These are phyloP conservation scores for Ectropis crepuscularia DNA, from an alignment of 2,888 invertebrate genomes.

Conservation along the genomic window DNA sequence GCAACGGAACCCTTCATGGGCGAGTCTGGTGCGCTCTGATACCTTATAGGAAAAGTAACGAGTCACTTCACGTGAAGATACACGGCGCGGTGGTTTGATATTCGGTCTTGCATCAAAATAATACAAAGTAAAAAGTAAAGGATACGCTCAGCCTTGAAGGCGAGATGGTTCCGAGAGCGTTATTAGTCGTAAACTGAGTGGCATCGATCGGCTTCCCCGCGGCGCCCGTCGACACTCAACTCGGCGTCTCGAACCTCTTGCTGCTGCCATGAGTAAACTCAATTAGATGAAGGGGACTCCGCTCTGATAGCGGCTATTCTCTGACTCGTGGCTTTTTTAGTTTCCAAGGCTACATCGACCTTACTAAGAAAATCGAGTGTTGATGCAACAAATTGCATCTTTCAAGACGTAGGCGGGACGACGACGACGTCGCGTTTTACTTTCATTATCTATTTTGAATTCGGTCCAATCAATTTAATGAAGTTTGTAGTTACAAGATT, in stretches of 20 bases:
- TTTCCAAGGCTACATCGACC: constrained; percentile 9
- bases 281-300: constrained; percentile 32
- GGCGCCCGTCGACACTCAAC: constrained; percentile 59
- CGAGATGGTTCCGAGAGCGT: constrained; percentile 65
- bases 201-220: constrained; percentile 74
- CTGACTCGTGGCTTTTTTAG: constrained; percentile 2
- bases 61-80: too few species aligned
- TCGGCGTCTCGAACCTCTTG: constrained; percentile 24
- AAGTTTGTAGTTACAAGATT: neutral
- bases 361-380: neutral
- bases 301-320: constrained; percentile 17
- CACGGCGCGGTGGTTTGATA: neutral
- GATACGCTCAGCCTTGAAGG: constrained; percentile 34
- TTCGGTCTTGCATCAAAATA: constrained; percentile 21
- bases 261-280: constrained; percentile 39
- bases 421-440: neutral
- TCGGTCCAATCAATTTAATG: neutral
- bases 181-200: constrained; percentile 69
- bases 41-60: too few species aligned
- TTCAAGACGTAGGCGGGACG: neutral
- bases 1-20: too few species aligned
- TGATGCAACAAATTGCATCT: constrained; percentile 8
- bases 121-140: constrained; percentile 39
- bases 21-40: too few species aligned
- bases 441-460: constrained; percentile 4